Evolutionary conservation across 2,797 vertebrate genomes (phyloP).

Genomic region (Ciconia nigra): DNA sequence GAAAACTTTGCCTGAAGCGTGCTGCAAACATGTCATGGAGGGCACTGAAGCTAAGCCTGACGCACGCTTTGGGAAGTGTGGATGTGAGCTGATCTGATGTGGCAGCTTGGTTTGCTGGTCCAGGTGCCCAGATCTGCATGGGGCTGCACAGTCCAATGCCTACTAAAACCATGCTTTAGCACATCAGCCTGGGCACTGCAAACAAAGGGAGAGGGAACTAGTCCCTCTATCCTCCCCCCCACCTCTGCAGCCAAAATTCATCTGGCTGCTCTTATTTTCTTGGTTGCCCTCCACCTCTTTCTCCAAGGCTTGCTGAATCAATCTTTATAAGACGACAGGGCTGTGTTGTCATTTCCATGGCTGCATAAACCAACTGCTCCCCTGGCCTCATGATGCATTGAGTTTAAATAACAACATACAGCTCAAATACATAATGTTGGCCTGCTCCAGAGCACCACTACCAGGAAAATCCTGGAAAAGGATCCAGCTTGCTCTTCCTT

Average conservation of each 20-base stretch:
- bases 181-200: neutral
- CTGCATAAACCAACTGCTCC: neutral
- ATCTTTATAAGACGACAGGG: neutral
- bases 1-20: neutral
- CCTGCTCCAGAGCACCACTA: neutral
- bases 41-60: neutral
- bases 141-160: neutral
- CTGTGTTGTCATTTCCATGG: neutral
- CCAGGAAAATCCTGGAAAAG: neutral
- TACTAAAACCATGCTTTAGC: fast-evolving
- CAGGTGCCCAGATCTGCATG: neutral
- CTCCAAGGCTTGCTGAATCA: neutral
- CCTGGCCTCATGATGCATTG: neutral
- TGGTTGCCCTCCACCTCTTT: neutral
- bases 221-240: neutral
- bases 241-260: neutral
- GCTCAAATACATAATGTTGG: neutral
- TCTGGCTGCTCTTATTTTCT: neutral
- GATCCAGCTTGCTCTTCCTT: neutral
- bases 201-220: neutral
- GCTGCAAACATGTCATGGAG: neutral
- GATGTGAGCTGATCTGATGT: neutral
- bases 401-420: neutral
- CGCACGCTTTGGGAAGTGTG: neutral
- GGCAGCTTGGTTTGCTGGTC: neutral